Evolutionary conservation across 2,113 vertebrate species (phyloP).

Genomic region (Dasyornis broadbenti): DNA sequence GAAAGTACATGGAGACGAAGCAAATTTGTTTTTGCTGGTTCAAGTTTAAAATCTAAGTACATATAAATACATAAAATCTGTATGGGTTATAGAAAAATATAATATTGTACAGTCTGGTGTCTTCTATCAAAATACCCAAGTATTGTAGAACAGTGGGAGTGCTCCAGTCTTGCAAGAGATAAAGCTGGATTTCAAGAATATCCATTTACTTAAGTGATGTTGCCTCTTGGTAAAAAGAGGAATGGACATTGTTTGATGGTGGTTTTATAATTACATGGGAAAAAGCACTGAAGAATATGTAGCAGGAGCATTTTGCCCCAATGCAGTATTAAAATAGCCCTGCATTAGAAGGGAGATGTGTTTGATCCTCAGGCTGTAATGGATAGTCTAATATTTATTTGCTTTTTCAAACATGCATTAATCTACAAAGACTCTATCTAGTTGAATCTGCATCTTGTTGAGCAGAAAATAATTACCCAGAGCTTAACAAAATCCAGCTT

Average conservation of each 20-base stretch:
- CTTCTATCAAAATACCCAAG: background rate
- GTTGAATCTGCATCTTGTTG: slow-evolving; percentile 11
- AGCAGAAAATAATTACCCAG: slow-evolving; percentile 37
- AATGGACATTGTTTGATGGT: background rate
- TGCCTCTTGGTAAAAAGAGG: background rate
- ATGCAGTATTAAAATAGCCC: background rate
- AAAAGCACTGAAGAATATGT: background rate
- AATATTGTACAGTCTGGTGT: background rate
- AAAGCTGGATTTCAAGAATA: background rate
- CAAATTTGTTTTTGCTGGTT: background rate
- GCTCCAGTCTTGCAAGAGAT: background rate
- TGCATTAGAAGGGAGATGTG: background rate
- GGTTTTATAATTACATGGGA: background rate
- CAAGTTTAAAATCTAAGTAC: background rate
- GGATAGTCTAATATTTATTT: slow-evolving; percentile 16
- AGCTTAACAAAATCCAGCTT: slow-evolving; percentile 18
- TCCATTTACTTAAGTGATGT: background rate
- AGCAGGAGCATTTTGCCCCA: background rate
- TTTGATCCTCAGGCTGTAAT: background rate
- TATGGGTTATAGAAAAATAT: background rate
- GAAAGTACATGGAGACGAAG: background rate
- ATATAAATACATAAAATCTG: background rate
- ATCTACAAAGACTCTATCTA: slow-evolving; percentile 6
- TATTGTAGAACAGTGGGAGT: background rate
- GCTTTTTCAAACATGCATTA: background rate